These are phyloP conservation scores for Scolopax rusticola DNA, from an alignment of 2,797 vertebrate genomes.

Conservation along the genomic window DNA sequence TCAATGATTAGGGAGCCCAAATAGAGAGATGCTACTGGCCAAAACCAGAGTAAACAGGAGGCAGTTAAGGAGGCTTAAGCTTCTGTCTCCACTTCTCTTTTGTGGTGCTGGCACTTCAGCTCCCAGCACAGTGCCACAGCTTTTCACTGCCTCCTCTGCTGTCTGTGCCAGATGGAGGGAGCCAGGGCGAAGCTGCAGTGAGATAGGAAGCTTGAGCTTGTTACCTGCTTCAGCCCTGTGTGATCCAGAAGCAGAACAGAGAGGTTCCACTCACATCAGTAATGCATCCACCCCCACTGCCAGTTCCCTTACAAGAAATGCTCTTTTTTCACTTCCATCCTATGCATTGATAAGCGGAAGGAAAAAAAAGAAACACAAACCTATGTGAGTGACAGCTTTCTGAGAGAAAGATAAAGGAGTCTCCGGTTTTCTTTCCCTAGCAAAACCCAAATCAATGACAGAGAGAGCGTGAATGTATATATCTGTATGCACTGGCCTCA, in stretches of 20 bases:
- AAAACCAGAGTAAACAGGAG: constrained; percentile 46
- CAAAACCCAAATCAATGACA: neutral
- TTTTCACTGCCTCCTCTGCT: constrained; percentile 8
- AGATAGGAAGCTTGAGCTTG: neutral
- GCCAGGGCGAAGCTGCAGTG: neutral
- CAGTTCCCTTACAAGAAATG: neutral
- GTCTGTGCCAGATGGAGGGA: constrained; percentile 28
- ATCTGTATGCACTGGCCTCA: neutral
- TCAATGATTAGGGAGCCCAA: constrained; percentile 27
- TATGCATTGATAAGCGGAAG: neutral
- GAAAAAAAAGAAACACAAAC: neutral
- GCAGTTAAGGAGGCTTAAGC: constrained; percentile 44
- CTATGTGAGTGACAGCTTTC: neutral
- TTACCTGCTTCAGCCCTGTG: neutral
- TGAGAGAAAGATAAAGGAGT: neutral
- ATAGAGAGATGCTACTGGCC: constrained; percentile 12
- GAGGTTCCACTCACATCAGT: neutral
- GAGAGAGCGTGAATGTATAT: neutral
- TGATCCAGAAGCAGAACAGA: neutral
- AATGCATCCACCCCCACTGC: neutral
- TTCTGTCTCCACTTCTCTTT: constrained; percentile 48
- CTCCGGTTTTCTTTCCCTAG: neutral
- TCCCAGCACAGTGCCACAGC: constrained; percentile 19
- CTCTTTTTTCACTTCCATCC: neutral
- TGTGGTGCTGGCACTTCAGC: constrained; percentile 42